Evolutionary conservation across 2,113 vertebrate genomes (phyloP).

Genomic region (Marmota flaviventris): DNA sequence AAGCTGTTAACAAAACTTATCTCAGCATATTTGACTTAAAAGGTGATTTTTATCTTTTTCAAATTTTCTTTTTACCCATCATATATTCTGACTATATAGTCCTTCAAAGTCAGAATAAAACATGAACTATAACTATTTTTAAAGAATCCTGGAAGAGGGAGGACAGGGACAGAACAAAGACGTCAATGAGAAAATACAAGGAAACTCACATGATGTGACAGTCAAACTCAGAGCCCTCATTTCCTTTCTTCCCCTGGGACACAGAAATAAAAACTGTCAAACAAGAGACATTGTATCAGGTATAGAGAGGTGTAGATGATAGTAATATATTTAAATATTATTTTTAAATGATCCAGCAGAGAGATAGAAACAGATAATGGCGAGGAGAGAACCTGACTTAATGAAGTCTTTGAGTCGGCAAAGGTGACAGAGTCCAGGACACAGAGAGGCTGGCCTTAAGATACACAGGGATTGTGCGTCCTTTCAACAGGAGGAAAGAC

Average conservation of each 20-base stretch:
- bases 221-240: neutral
- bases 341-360: neutral
- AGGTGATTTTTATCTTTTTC: conserved; percentile 59
- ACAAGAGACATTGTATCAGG: neutral
- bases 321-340: neutral
- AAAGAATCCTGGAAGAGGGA: neutral
- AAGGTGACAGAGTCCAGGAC: neutral
- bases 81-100: neutral
- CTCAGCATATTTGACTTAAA: conserved; percentile 44
- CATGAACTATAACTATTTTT: conserved; percentile 13
- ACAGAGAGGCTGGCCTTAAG: neutral
- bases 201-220: neutral
- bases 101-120: conserved; percentile 37
- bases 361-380: neutral
- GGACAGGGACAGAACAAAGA: neutral
- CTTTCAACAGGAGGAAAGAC: neutral
- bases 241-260: neutral
- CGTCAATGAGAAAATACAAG: conserved; percentile 6
- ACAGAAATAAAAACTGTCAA: conserved; percentile 1
- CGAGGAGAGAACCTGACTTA: neutral
- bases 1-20: conserved; percentile 44
- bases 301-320: neutral
- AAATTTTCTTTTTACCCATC: conserved; percentile 34
- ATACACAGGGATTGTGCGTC: neutral
- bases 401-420: neutral